Base-by-base conservation (phyloP, 2,797 vertebrate genomes). In the Sebastes taczanowskii region DNA sequence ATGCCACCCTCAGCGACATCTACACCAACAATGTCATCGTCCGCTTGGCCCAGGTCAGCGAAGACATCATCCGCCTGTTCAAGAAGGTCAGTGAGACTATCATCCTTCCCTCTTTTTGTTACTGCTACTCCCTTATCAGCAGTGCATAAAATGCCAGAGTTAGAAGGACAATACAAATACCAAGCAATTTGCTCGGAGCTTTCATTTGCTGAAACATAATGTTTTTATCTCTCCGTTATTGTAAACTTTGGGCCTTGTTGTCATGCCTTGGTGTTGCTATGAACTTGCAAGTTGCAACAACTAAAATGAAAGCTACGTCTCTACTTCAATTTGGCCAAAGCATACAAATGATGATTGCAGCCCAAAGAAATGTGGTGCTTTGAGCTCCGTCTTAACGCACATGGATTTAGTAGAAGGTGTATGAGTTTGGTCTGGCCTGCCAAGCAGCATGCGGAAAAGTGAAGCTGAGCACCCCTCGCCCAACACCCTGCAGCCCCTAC, bases 21-120 rank as follows among this genome's bases (percentile, higher is more conserved):
- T 99, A 99, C 95, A 97, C 96, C 92, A 99, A 98, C 95, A 99
- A 99, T 16, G 97, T 99, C 90, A 99, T 98, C 0, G 95, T 99
- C 2, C 97, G 98, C 59, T 95, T 99, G 82, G 96, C 98, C 0
- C 98, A 99, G 94, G 98, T 99, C 96, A 97, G 97, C 0, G 98
- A 99, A 82, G 98, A 99, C 72, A 97, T 99, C 93, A 98, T 99
- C 91, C 95, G 98, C 78, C 98, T 99, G 84, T 99, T 99, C 79
- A 99, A 99, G 91, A 99, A 99, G 97, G 98, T 93, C 72, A 84
- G 88, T 77, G 18, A 49, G 10, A 71, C 22, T 2, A 5, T 77
- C 60, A 7, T 18, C 56, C 11, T 22, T 68, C 27, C 13, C 5
- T 74, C 11, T 20, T 29, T 70, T 52, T 67, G 35, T 61, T 25